A percentile compares a stretch with the other conserved stretches of the same genome.
Conservation (phyloP, 2,797 vertebrate species). For the Sarcophilus harrisii region DNA sequence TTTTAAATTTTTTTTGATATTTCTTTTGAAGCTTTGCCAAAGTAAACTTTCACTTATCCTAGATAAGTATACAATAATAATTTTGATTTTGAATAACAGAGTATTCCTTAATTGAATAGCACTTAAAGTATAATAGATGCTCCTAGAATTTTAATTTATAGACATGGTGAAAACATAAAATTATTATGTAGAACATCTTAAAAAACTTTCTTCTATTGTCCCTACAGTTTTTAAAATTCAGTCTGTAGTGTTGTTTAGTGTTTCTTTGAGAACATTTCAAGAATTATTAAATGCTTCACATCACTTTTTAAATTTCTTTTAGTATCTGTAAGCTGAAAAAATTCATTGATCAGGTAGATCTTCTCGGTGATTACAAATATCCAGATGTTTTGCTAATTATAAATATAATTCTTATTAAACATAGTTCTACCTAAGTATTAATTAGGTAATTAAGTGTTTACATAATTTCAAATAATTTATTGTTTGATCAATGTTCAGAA, state of each 20-base stretch:
- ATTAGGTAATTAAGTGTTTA: neutral
- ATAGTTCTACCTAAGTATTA: neutral
- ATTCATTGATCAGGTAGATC: neutral
- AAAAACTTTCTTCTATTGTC: neutral
- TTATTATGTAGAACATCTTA: neutral
- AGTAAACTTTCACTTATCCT: constrained; percentile 9
- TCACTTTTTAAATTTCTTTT: neutral
- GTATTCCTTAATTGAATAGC: neutral
- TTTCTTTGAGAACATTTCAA: neutral
- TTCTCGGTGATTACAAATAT: neutral
- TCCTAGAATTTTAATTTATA: neutral
- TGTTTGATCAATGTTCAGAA: neutral
- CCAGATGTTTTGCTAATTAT: neutral
- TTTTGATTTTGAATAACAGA: neutral
- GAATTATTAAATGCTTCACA: neutral
- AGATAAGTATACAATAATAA: neutral
- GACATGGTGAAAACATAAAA: neutral
- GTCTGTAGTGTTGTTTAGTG: neutral
- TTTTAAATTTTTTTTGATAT: neutral
- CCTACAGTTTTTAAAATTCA: neutral
- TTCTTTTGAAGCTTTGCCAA: neutral
- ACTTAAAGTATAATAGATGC: neutral
- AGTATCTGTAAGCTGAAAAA: neutral
- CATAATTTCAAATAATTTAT: neutral
- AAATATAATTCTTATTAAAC: neutral